Conservation (phyloP, 2,888 invertebrate species). For the Amblyjoppa proteus region DNA sequence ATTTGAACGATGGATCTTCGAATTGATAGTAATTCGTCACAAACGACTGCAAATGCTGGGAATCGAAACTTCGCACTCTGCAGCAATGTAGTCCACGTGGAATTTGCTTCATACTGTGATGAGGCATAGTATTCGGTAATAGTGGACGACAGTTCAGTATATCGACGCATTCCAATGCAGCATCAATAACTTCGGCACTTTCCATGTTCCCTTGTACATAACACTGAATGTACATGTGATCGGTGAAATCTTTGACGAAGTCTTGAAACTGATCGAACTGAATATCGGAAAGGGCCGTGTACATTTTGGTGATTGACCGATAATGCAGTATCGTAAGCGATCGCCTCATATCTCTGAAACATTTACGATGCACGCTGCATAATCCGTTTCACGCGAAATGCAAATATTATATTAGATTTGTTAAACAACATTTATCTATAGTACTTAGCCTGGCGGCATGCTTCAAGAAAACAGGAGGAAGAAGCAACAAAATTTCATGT, state of each 20-base stretch:
- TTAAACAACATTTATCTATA: background rate
- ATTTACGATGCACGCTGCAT: background rate
- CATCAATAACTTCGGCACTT: constrained; percentile 87
- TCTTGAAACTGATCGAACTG: constrained; percentile 87
- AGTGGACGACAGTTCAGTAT: constrained; percentile 87
- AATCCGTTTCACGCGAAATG: background rate
- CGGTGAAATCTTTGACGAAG: constrained; percentile 87
- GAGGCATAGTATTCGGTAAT: constrained; percentile 85
- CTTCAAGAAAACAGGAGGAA: too few relatives aligned
- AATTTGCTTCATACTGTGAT: constrained; percentile 87
- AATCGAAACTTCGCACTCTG: constrained; percentile 90
- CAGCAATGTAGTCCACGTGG: constrained; percentile 89
- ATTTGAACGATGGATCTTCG: constrained; percentile 87
- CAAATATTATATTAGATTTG: too few relatives aligned
- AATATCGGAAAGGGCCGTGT: constrained; percentile 86
- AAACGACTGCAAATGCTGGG: constrained; percentile 91
- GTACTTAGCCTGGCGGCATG: too few relatives aligned
- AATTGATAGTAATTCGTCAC: constrained; percentile 95
- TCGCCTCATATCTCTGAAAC: constrained; percentile 87
- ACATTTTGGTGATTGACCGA: constrained; percentile 90
- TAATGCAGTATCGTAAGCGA: constrained; percentile 89
- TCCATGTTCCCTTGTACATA: constrained; percentile 94
- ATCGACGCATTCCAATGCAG: constrained; percentile 87
- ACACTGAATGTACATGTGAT: constrained; percentile 89
- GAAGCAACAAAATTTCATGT: too few relatives aligned